Conservation (phyloP, 2,888 invertebrate genomes). For the Orchesella flavescens region DNA sequence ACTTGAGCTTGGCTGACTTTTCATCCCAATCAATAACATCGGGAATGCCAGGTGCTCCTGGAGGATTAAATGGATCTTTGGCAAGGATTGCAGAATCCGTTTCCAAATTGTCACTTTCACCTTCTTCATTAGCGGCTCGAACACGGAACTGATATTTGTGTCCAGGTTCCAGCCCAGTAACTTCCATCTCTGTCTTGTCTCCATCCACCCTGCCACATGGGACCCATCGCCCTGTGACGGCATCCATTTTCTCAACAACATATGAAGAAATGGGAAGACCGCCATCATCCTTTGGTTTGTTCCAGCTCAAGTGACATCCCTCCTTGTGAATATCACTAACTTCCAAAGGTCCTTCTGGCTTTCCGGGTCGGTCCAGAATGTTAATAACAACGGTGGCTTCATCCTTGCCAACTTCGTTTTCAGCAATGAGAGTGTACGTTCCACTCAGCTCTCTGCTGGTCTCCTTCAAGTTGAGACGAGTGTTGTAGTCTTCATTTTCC, state of each 20-base stretch:
- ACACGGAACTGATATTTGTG: constrained; percentile 98
- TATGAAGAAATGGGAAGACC: constrained; percentile 93
- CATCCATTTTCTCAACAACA: constrained; percentile 95
- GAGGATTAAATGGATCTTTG: constrained; percentile 93
- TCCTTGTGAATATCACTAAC: constrained; percentile 93
- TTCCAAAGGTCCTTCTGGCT: constrained; percentile 93
- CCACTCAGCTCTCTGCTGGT: constrained; percentile 90
- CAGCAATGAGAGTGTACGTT: constrained; percentile 91
- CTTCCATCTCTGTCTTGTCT: constrained; percentile 85
- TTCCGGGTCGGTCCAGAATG: constrained; percentile 88
- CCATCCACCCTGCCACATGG: constrained; percentile 81
- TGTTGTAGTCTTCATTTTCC: constrained; percentile 93
- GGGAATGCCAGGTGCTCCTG: constrained; percentile 80
- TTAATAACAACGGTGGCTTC: constrained; percentile 94
- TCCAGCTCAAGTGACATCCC: constrained; percentile 94
- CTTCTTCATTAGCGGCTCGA: constrained; percentile 96
- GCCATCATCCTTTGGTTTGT: constrained; percentile 96
- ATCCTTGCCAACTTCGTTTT: constrained; percentile 94
- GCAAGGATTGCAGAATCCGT: constrained; percentile 91
- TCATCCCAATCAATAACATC: constrained; percentile 94
- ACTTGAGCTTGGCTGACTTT: constrained; percentile 90
- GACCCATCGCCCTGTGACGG: constrained; percentile 88
- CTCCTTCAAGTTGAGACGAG: constrained; percentile 86
- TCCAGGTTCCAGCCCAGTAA: constrained; percentile 93
- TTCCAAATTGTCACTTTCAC: constrained; percentile 95